A percentile compares a stretch with the other conserved stretches of the same genome.
Conservation (phyloP, 2,797 vertebrate species). For the Mustela erminea region DNA sequence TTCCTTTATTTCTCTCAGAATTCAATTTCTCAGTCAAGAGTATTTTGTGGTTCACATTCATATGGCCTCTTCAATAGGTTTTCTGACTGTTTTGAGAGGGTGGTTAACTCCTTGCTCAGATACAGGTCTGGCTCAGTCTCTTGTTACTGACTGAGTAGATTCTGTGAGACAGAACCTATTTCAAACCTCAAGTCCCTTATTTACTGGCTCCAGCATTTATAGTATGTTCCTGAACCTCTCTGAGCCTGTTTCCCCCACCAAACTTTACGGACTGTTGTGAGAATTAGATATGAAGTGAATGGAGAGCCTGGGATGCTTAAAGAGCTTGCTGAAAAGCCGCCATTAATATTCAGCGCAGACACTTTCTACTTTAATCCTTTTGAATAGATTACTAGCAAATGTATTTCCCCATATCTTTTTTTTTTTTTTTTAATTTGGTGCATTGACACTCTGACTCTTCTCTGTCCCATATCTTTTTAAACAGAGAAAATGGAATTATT, state of each 20-base stretch:
- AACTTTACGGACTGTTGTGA: slow-evolving; percentile 2
- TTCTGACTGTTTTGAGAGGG: background rate
- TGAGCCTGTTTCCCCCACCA: background rate
- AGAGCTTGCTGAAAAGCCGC: background rate
- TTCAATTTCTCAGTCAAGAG: background rate
- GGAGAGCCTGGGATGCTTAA: background rate
- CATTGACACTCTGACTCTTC: background rate
- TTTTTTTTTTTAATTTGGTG: background rate
- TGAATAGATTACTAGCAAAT: background rate
- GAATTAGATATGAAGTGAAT: background rate
- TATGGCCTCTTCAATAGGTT: background rate
- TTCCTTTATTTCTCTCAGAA: background rate
- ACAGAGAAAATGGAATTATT: background rate
- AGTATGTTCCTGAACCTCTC: background rate
- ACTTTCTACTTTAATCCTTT: background rate
- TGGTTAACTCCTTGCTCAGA: background rate
- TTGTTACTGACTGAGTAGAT: background rate
- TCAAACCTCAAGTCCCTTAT: background rate
- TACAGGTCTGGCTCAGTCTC: background rate
- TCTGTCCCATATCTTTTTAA: background rate
- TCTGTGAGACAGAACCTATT: background rate
- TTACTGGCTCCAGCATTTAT: background rate
- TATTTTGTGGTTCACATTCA: background rate
- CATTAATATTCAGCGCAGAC: background rate
- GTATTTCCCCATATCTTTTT: background rate